Evolutionary conservation across 2,113 vertebrate genomes (phyloP).

Genomic region (Syngnathus scovelli): DNA sequence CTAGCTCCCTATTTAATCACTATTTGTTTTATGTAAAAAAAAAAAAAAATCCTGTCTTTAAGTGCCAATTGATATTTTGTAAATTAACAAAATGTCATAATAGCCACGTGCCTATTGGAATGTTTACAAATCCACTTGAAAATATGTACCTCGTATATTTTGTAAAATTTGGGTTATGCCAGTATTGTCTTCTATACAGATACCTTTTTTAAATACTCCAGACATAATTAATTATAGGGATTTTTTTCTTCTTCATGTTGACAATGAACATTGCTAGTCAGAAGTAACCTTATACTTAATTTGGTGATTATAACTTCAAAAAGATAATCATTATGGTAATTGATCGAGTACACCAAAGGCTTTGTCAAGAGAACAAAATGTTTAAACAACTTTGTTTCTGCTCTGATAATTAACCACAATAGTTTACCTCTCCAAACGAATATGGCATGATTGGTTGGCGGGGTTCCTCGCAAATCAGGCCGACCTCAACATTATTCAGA

Average conservation of each 20-base stretch:
- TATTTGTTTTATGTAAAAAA: background rate
- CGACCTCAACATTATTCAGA: constrained; percentile 20
- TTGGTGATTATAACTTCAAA: no score
- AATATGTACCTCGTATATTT: background rate
- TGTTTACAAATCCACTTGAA: constrained; percentile 1
- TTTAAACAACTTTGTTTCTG: background rate
- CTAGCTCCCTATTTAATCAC: background rate
- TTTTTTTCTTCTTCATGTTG: background rate
- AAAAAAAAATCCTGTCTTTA: background rate
- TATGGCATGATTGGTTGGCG: background rate
- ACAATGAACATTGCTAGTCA: background rate
- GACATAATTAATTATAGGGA: no score
- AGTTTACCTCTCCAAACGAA: background rate
- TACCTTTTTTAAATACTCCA: no score
- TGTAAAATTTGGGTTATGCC: background rate
- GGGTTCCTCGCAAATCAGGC: background rate
- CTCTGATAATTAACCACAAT: background rate
- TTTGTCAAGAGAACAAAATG: background rate
- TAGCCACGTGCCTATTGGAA: background rate
- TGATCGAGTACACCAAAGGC: no score
- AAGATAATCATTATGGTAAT: no score
- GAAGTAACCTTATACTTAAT: no score
- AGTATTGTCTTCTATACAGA: background rate
- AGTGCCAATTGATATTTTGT: background rate
- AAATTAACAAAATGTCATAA: background rate